Conservation (phyloP, 2,888 invertebrate genomes). For the Hyposoter dolosus region DNA sequence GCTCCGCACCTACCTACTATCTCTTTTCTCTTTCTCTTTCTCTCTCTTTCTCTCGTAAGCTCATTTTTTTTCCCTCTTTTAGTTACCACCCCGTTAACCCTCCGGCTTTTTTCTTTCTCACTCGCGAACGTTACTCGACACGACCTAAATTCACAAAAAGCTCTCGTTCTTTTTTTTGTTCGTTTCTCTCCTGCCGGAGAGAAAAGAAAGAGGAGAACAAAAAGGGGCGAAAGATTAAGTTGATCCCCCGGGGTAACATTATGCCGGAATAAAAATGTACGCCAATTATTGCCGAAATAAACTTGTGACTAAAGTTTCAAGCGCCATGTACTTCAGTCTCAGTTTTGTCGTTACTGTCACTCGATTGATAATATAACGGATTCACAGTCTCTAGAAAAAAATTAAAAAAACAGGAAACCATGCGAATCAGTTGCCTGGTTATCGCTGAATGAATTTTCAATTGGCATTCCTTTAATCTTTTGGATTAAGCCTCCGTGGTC, state of each 20-base stretch:
- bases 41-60: not conserved
- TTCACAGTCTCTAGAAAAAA: not conserved
- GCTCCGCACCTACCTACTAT: slow-evolving; percentile 71
- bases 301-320: slow-evolving; percentile 48
- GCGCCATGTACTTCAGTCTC: slow-evolving; percentile 12
- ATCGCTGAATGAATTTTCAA: not conserved
- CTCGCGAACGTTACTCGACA: slow-evolving; percentile 37
- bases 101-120: slow-evolving; percentile 52
- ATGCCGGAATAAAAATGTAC: slow-evolving; percentile 80
- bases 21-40: slow-evolving; percentile 37
- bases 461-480: not conserved
- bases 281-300: slow-evolving; percentile 73
- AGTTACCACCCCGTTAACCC: slow-evolving; percentile 58
- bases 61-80: slow-evolving; percentile 17
- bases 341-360: slow-evolving; percentile 10
- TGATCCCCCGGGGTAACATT: slow-evolving; percentile 78
- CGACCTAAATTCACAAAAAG: slow-evolving; percentile 55
- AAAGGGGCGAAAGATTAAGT: slow-evolving; percentile 1
- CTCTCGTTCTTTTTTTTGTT: slow-evolving; percentile 35
- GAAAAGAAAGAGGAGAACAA: not conserved
- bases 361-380: slow-evolving; percentile 26
- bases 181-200: slow-evolving; percentile 43
- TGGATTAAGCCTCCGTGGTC: too few relatives aligned
- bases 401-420: not conserved
- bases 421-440: not conserved